These are phyloP conservation scores for Carduelis carduelis DNA, from an alignment of 2,797 vertebrate genomes.

Conservation along the genomic window DNA sequence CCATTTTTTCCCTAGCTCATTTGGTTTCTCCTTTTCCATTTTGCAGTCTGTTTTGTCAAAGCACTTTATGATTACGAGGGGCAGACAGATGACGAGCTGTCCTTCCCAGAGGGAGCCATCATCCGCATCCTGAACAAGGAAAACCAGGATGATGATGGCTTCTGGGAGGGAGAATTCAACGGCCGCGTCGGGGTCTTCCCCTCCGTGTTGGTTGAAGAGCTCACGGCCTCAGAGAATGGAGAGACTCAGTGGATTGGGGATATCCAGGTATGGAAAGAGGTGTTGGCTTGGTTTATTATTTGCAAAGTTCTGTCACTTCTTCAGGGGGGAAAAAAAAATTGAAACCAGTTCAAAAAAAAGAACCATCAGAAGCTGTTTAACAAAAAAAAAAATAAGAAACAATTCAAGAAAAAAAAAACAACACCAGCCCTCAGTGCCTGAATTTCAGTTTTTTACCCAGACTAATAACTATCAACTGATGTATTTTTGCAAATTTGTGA, in stretches of 20 bases:
- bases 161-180: slow-evolving; percentile 97
- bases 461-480: background rate
- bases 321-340: accelerated
- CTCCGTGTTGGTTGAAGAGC: slow-evolving; percentile 92
- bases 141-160: slow-evolving; percentile 96
- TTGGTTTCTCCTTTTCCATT: background rate
- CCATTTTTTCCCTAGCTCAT: accelerated
- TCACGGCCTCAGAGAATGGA: slow-evolving; percentile 84
- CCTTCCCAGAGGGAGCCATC: slow-evolving; percentile 93
- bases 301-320: background rate
- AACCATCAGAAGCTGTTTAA: no score
- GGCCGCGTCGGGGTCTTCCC: slow-evolving; percentile 92
- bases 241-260: slow-evolving; percentile 79
- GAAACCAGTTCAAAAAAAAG: background rate
- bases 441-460: background rate
- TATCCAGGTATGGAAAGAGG: slow-evolving; percentile 72
- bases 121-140: slow-evolving; percentile 95
- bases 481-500: background rate
- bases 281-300: background rate
- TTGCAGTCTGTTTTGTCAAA: slow-evolving; percentile 89
- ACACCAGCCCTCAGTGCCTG: background rate
- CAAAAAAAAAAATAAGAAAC: background rate
- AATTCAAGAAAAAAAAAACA: accelerated
- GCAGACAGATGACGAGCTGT: slow-evolving; percentile 93
- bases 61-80: slow-evolving; percentile 98